phyloP scores from a whole-genome alignment of 2,888 invertebrate species.

The Pinctada fucata region DNA sequence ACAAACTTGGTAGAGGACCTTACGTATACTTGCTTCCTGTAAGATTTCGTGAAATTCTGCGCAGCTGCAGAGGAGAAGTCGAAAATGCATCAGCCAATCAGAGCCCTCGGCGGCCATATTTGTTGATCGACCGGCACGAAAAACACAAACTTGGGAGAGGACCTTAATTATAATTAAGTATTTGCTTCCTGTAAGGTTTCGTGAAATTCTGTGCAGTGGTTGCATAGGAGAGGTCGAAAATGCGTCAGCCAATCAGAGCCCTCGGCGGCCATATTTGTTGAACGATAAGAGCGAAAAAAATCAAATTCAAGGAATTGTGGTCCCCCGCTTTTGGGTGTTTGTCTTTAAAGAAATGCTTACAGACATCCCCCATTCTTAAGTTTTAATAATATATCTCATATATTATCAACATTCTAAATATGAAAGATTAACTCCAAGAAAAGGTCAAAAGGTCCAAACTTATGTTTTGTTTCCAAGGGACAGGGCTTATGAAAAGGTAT shows the following conservation, averaged over 20 bases:
- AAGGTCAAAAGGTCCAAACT: too few relatives aligned
- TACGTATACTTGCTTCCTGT: background rate
- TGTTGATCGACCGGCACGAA: background rate
- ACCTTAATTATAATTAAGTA: background rate
- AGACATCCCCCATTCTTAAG: too few relatives aligned
- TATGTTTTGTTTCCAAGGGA: too few relatives aligned
- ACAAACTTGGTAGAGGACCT: constrained; percentile 1
- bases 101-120: background rate
- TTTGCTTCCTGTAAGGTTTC: background rate
- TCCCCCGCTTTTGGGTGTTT: too few relatives aligned
- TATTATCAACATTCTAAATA: too few relatives aligned
- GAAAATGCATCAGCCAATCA: background rate
- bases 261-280: background rate
- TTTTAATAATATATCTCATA: too few relatives aligned
- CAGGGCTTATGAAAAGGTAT: too few relatives aligned
- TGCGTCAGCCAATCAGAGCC: background rate
- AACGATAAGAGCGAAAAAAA: background rate
- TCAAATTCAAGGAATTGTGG: background rate
- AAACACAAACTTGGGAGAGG: background rate
- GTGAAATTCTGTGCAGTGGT: background rate
- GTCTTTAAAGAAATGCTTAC: too few relatives aligned
- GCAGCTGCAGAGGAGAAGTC: background rate
- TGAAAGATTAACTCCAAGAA: too few relatives aligned
- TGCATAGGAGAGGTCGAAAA: background rate
- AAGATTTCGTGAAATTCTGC: background rate